phyloP scores from a whole-genome alignment of 1,140 invertebrate species.

The Anastrepha obliqua region DNA sequence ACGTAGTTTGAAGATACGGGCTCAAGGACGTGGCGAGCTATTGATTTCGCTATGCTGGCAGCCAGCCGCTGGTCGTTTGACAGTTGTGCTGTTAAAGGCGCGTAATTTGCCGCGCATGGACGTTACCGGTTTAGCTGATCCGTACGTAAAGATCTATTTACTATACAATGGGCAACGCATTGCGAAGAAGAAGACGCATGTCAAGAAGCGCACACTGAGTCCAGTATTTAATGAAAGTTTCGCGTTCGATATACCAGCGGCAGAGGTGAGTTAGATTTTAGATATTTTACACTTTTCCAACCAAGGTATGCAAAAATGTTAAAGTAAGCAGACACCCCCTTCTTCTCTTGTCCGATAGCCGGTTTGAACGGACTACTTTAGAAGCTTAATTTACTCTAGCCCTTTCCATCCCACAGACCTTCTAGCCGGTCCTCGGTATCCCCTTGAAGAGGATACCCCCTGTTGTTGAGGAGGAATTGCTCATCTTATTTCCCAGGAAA shows the following conservation, averaged over 20 bases:
- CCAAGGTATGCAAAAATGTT: too few species aligned
- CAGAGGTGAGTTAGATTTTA: slow-evolving; percentile 69
- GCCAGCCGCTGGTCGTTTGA: slow-evolving; percentile 90
- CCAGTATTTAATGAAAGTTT: slow-evolving; percentile 99
- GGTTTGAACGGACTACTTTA: too few species aligned
- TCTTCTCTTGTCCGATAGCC: too few species aligned
- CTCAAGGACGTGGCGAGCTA: slow-evolving; percentile 91
- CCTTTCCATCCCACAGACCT: too few species aligned
- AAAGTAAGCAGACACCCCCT: too few species aligned
- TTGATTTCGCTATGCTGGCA: slow-evolving; percentile 96
- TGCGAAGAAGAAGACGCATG: slow-evolving; percentile 99
- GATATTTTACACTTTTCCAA: too few species aligned
- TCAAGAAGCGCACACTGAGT: slow-evolving; percentile 97
- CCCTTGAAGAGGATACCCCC: too few species aligned
- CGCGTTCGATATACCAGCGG: slow-evolving; percentile 87
- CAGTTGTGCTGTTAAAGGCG: slow-evolving; percentile 94
- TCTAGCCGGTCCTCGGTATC: too few species aligned
- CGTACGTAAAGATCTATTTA: slow-evolving; percentile 97
- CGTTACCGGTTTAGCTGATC: slow-evolving; percentile 94
- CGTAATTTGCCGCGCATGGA: slow-evolving; percentile 96
- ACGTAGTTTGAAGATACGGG: slow-evolving; percentile 90
- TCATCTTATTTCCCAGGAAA: too few species aligned
- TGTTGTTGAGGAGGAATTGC: too few species aligned
- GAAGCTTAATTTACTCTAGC: too few species aligned
- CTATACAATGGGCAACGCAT: slow-evolving; percentile 97